Base-by-base conservation (phyloP, 2,113 vertebrate species). In the Ariopsis seemanni region DNA sequence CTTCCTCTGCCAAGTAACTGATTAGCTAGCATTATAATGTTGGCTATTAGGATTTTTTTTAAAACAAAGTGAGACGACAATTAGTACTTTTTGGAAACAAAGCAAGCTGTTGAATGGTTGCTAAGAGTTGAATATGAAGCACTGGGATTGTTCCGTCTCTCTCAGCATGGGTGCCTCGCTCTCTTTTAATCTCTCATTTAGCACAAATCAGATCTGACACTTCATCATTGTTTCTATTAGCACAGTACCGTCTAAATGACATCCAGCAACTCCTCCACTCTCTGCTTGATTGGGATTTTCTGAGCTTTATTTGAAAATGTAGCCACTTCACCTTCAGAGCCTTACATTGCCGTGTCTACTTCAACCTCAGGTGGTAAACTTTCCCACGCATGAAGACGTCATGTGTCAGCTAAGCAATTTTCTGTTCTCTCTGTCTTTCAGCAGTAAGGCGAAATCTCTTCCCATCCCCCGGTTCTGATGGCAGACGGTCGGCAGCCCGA, bases 401-500 rank as follows among this genome's bases (percentile, higher is more conserved):
- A 20, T 48, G 8, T 52, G 11, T 67, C 5, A 67, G 50, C 63
- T 69, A 6, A 30, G 4, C 25, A 34, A 1, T 2, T 71, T 27
- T 52, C 25, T 84, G 7, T 25, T 25, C 11, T 25, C 11, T 80
- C 48, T 14, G 27, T 85, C 7, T 72, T 74, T 80, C 55, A 85
- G 79, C 90, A 90, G 87, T 85, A 88, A 91, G 82, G 85, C 81
- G 86, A 85, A 83, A 89, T 34, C 79, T 91, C 89, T 85, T 91
- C 89, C 90, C 91, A 91, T 91, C 88, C 90, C 91, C 88, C 89
- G 89, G 83, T 86, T 86, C 87, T 90, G 88, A 99, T 99, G 98
- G 97, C 98, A 15, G 98, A 99, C 90, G 96, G 97, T 91, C 96
- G 96, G 93, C 96, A 98, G 90, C 97, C 98, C 1, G 98, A 99